Evolutionary conservation across 1,140 invertebrate genomes (phyloP), one percentile per base, ranked within the genome.

Genomic region (Philotrypesis tridentata): DNA sequence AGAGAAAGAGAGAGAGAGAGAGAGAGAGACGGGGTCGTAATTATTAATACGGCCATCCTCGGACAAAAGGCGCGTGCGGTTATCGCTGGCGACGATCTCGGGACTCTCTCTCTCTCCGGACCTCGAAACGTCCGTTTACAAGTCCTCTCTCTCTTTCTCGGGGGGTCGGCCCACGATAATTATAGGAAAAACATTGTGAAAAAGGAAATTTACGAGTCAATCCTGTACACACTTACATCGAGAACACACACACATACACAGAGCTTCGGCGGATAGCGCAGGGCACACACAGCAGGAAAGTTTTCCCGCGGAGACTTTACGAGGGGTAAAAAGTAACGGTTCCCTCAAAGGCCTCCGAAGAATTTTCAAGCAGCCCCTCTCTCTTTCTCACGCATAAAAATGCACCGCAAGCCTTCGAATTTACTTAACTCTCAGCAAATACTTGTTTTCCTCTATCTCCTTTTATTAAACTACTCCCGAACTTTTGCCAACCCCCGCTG

Each of bases 301-400:
- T 43, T 73, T 80, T 73, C 70, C 33, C 70, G 31, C 31, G 73
- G 43, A n/a, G 61, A 37, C 33, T 73, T 80, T 80, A 73, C 29
- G 78, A 65, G n/a, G 29, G 72, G n/a, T 75, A 75, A 75, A 70
- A 75, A 81, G 65, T 81, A 75, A 67, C 72, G 79, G 43, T 75
- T 75, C 48, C 65, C 40, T 81, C 72, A 70, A 81, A 81, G 43
- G 63, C 63, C 23, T 75, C 65, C 63, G 27, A 75, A 75, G 79
- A 81, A 81, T 81, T 75, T 75, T 68, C 68, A 72, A 75, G 40
- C 48, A 73, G 43, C 65, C 63, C 72, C 29, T 27, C 79, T 37
- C n/a, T n/a, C n/a, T n/a, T n/a, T n/a, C n/a, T n/a, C n/a, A 21
- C 67, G 48, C 33, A 77, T 76, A 61, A 82, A 82, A 77, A 82